Evolutionary conservation across 2,113 vertebrate species (phyloP).

Genomic region (Engystomops pustulosus): DNA sequence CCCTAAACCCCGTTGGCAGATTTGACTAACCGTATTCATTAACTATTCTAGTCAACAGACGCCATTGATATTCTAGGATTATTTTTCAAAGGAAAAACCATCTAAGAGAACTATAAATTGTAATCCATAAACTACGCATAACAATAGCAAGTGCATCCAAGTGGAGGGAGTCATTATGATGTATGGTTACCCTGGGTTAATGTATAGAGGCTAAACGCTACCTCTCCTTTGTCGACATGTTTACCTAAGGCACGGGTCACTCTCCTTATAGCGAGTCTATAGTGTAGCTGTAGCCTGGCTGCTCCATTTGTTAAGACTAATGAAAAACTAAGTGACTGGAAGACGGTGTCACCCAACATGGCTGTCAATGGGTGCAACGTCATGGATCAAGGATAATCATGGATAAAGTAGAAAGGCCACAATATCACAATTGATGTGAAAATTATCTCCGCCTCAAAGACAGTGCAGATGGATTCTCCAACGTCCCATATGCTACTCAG

Average conservation of each 20-base stretch:
- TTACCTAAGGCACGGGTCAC: background rate
- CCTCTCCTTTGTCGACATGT: background rate
- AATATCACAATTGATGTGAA: too few species aligned
- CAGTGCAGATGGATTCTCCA: background rate
- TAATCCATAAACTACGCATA: background rate
- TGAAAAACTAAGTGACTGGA: background rate
- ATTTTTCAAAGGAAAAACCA: background rate
- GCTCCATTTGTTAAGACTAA: background rate
- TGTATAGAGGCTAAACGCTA: background rate
- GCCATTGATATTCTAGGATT: background rate
- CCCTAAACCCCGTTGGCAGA: too few species aligned
- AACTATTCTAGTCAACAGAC: background rate
- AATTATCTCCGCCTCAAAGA: background rate
- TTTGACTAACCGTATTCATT: too few species aligned
- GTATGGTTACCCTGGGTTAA: background rate
- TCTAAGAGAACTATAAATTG: background rate
- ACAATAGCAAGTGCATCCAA: background rate
- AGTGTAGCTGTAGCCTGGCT: background rate
- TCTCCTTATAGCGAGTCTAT: background rate
- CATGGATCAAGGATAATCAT: too few species aligned
- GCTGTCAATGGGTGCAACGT: too few species aligned
- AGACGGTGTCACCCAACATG: background rate
- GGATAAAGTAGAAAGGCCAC: too few species aligned
- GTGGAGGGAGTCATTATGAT: background rate
- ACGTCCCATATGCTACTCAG: background rate